Evolutionary conservation across 2,113 vertebrate species (phyloP).

Genomic region (Micronycteris hirsuta): DNA sequence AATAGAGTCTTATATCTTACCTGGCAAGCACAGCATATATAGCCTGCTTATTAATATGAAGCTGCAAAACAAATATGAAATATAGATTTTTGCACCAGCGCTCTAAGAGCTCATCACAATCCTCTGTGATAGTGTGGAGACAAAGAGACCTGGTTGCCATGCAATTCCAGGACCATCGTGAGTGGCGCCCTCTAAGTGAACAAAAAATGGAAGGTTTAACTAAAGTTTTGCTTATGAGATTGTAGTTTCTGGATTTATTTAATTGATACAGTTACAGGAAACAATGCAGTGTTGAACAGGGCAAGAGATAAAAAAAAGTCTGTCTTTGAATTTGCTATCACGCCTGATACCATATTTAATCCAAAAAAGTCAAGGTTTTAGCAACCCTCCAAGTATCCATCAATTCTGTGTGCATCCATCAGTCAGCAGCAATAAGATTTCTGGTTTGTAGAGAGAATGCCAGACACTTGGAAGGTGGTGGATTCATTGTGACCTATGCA

Average conservation of each 20-base stretch:
- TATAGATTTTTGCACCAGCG: background rate
- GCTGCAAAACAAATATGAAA: background rate
- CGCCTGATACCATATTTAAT: background rate
- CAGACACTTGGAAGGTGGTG: background rate
- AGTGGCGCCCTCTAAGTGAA: background rate
- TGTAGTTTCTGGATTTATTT: slow-evolving; percentile 1
- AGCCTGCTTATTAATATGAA: background rate
- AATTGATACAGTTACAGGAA: background rate
- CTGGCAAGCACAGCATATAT: background rate
- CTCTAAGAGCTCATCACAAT: background rate
- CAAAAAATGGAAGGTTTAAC: background rate
- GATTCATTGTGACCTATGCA: rapidly evolving
- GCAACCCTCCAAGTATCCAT: background rate
- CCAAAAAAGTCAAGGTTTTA: background rate
- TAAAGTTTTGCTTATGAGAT: background rate
- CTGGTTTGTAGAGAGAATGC: background rate
- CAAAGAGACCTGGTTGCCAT: background rate
- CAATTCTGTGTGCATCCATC: background rate
- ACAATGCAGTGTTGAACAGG: background rate
- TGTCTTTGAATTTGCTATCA: background rate
- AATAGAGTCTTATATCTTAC: background rate
- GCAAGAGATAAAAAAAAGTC: background rate
- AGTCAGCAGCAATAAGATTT: background rate
- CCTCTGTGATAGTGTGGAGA: background rate
- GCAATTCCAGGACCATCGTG: background rate